These are phyloP conservation scores for Elaphurus davidianus DNA, from an alignment of 2,113 vertebrate species.

Conservation along the genomic window DNA sequence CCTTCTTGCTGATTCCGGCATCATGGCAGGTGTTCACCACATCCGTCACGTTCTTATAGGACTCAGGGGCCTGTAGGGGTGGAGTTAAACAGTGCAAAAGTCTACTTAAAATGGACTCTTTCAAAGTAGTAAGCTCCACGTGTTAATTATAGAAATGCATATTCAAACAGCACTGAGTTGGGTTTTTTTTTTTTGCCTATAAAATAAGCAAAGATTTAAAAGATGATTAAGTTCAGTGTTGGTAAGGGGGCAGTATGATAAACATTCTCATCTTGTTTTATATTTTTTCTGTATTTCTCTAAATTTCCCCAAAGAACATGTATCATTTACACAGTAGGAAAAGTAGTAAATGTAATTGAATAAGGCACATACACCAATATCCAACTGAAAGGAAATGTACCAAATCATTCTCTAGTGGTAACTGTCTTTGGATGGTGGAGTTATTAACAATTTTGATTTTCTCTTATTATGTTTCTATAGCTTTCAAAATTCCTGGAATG, in stretches of 20 bases:
- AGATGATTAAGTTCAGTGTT: not conserved
- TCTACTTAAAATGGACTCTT: not conserved
- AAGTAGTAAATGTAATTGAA: not conserved
- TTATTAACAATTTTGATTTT: not conserved
- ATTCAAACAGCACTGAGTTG: not conserved
- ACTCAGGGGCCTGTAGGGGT: conserved; percentile 91
- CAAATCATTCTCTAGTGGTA: not conserved
- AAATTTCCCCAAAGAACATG: not conserved
- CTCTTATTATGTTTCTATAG: not conserved
- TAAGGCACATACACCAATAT: not conserved
- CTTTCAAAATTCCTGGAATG: not conserved
- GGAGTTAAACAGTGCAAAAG: not conserved
- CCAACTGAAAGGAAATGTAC: not conserved
- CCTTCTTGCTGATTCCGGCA: conserved; percentile 98
- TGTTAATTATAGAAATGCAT: not conserved
- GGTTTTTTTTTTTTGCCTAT: not conserved
- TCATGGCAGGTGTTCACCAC: conserved; percentile 97
- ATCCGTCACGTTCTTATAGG: conserved; percentile 98
- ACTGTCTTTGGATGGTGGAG: not conserved
- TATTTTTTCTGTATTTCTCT: not conserved
- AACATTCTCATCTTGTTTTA: not conserved
- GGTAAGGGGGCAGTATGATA: not conserved
- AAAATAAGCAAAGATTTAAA: conserved; percentile 12
- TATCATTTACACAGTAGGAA: not conserved
- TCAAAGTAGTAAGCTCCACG: not conserved